Conservation (phyloP, 1,140 invertebrate genomes). For the Neodiprion virginianus region DNA sequence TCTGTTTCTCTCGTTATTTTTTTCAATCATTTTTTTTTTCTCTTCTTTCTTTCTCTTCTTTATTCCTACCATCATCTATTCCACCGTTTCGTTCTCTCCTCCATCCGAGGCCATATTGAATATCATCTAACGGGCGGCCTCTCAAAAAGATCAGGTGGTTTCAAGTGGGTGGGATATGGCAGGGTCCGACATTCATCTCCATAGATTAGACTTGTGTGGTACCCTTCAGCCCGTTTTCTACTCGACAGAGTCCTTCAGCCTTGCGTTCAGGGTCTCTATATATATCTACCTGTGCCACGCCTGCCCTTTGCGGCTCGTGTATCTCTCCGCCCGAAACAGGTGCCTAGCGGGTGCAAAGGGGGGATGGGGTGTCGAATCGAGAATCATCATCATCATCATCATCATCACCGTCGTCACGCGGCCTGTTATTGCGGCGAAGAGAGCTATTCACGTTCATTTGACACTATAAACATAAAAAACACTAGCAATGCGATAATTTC, state of each 20-base stretch:
- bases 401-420: not conserved
- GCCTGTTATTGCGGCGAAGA: not conserved
- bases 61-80: too few relatives aligned
- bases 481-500: too few relatives aligned
- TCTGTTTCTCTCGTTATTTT: too few relatives aligned
- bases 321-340: not conserved
- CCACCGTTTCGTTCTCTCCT: not conserved
- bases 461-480: too few relatives aligned
- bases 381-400: too few relatives aligned
- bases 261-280: not conserved
- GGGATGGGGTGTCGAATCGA: too few relatives aligned
- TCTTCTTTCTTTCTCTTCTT: too few relatives aligned
- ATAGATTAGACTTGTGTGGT: constrained; percentile 1
- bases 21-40: too few relatives aligned
- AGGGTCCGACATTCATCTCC: not conserved
- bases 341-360: not conserved
- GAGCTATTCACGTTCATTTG: too few relatives aligned
- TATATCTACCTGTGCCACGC: not conserved
- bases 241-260: not conserved
- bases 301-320: not conserved
- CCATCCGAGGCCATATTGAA: not conserved
- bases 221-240: not conserved
- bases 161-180: constrained; percentile 4
- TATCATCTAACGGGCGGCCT: constrained; percentile 4
- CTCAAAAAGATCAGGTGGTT: constrained; percentile 7